Percentiles rank a stretch among this genome's conserved stretches.
Conservation (phyloP, 2,113 vertebrate genomes). For the human (Homo sapiens) region GRCh38 chr18:54884501-54885000, state of each 20-base stretch:
- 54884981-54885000: not conserved
- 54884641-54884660: not conserved
- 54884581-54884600: not conserved
- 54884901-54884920: not conserved
- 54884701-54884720: not conserved
- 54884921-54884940: fast-evolving
- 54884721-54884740: not conserved
- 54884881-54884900: not conserved
- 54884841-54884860: not conserved
- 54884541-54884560: not conserved
- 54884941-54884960: not conserved
- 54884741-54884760: not conserved
- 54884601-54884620: not conserved
- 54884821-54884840: not conserved
- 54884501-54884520: not conserved
- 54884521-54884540: too few relatives aligned
- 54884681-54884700: not conserved
- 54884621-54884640: not conserved
- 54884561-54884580: not conserved
- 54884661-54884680: not conserved
- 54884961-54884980: not conserved
- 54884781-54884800: not conserved
- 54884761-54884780: not conserved
- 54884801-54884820: not conserved
- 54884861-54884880: not conserved